These are phyloP conservation scores for Leistus spinibarbis DNA, from an alignment of 2,888 invertebrate species.

Conservation along the genomic window DNA sequence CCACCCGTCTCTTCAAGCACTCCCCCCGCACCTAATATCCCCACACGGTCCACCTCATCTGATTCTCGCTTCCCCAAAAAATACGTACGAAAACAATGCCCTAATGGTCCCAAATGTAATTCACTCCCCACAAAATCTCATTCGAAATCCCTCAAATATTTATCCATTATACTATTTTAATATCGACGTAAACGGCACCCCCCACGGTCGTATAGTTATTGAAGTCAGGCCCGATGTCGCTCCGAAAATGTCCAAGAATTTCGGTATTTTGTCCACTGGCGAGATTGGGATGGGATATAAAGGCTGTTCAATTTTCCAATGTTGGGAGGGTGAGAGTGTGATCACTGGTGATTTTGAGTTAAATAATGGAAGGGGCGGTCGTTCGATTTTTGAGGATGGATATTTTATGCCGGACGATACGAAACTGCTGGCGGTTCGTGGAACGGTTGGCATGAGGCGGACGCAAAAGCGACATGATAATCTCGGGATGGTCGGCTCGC, in stretches of 20 bases:
- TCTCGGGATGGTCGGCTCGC: constrained; percentile 82
- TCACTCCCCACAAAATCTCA: constrained; percentile 61
- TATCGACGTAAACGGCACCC: constrained; percentile 73
- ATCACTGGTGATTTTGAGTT: constrained; percentile 82
- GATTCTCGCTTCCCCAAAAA: constrained; percentile 53
- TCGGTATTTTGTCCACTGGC: constrained; percentile 72
- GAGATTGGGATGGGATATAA: constrained; percentile 79
- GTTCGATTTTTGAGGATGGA: constrained; percentile 76
- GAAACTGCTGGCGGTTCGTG: constrained; percentile 74
- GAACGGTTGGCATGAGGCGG: constrained; percentile 81
- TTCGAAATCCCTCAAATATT: constrained; percentile 63
- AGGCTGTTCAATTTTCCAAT: constrained; percentile 81
- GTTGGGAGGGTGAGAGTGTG: constrained; percentile 82
- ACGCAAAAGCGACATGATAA: constrained; percentile 81
- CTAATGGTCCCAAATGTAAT: constrained; percentile 56
- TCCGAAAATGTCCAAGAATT: constrained; percentile 82
- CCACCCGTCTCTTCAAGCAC: constrained; percentile 53
- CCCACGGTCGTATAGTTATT: constrained; percentile 74
- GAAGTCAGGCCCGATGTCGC: constrained; percentile 79
- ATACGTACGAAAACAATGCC: constrained; percentile 54
- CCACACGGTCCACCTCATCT: constrained; percentile 49
- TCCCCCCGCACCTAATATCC: constrained; percentile 50
- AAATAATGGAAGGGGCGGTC: constrained; percentile 80
- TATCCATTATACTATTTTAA: constrained; percentile 79
- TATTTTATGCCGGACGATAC: constrained; percentile 84